These are phyloP conservation scores for Amblyjoppa proteus DNA, from an alignment of 2,888 invertebrate genomes.

Conservation along the genomic window DNA sequence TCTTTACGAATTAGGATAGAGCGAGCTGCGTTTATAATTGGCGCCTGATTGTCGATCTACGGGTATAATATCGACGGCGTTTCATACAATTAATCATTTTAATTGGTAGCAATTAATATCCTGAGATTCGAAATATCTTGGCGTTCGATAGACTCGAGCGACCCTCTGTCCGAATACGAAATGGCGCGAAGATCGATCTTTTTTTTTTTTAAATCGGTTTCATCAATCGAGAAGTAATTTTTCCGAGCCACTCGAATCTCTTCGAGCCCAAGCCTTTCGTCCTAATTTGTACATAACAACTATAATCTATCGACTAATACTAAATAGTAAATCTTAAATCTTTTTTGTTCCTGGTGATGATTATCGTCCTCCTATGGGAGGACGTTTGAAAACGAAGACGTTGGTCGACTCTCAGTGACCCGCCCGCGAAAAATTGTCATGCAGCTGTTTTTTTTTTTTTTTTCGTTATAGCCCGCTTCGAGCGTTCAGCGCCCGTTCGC, in stretches of 20 bases:
- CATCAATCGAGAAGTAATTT: background rate
- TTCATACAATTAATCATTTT: constrained; percentile 54
- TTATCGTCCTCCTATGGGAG: constrained; percentile 56
- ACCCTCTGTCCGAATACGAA: constrained; percentile 27
- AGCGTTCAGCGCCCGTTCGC: background rate
- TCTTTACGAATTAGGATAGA: constrained; percentile 27
- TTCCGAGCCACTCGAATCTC: constrained; percentile 43
- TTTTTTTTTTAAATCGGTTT: background rate
- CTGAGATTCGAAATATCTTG: constrained; percentile 72
- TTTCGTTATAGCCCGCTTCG: background rate
- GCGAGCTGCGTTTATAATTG: constrained; percentile 22
- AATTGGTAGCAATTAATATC: constrained; percentile 66
- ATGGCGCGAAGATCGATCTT: constrained; percentile 21
- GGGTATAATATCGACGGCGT: constrained; percentile 38
- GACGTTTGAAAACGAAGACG: constrained; percentile 52
- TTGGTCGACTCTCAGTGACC: constrained; percentile 53
- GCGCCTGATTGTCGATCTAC: constrained; percentile 32
- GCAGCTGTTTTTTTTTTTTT: constrained; percentile 43
- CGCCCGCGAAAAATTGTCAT: constrained; percentile 57
- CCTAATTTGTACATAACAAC: constrained; percentile 71
- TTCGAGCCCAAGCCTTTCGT: constrained; percentile 56
- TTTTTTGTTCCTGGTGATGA: constrained; percentile 53
- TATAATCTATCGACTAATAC: constrained; percentile 59
- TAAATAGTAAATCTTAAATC: constrained; percentile 61
- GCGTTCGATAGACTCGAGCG: constrained; percentile 48